Conservation (phyloP, 2,113 vertebrate species). For the Gymnorhina tibicen region DNA sequence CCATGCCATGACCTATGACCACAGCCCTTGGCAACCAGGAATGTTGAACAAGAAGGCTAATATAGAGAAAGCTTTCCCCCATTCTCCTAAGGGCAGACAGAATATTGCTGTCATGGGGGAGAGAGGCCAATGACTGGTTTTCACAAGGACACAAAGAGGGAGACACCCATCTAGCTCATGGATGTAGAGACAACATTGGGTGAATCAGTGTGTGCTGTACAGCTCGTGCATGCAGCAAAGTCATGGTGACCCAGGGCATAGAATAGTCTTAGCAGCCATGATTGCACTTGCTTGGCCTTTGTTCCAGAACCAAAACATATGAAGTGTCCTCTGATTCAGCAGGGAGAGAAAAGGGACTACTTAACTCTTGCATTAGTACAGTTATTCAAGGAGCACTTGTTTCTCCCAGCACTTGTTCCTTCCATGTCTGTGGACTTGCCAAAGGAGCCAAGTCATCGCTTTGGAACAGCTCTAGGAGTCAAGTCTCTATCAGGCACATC, state of each 20-base stretch:
- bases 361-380: background rate
- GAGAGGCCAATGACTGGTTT: background rate
- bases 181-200: background rate
- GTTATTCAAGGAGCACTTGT: background rate
- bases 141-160: background rate
- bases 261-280: background rate
- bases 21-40: background rate
- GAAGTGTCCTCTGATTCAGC: background rate
- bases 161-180: background rate
- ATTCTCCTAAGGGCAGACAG: background rate
- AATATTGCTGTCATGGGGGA: background rate
- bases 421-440: accelerated
- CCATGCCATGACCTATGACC: background rate
- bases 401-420: background rate
- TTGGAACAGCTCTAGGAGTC: background rate
- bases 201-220: slow-evolving; percentile 26
- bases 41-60: background rate
- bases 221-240: background rate
- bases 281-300: background rate
- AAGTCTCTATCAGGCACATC: background rate
- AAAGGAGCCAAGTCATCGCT: accelerated
- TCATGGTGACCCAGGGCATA: slow-evolving; percentile 11
- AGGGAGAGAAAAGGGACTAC: background rate
- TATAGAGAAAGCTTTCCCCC: background rate
- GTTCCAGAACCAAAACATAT: background rate